These are phyloP conservation scores for Pasiphila rectangulata DNA, from an alignment of 2,888 invertebrate species.

Conservation along the genomic window DNA sequence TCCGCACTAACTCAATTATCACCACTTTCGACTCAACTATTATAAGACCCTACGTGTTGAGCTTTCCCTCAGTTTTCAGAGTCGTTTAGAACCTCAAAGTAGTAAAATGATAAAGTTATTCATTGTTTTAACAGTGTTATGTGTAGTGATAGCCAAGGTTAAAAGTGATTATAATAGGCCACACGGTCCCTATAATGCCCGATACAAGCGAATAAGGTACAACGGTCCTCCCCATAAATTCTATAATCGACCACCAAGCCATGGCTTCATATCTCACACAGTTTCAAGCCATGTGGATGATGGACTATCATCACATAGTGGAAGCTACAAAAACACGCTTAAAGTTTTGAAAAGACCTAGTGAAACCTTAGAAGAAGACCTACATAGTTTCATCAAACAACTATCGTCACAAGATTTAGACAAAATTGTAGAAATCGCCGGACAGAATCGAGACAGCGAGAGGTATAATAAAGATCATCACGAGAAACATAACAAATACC, in stretches of 20 bases:
- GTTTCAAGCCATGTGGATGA: constrained; percentile 48
- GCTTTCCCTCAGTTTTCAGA: constrained; percentile 66
- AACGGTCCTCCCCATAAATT: constrained; percentile 52
- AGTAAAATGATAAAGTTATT: constrained; percentile 29
- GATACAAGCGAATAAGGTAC: constrained; percentile 57
- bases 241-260: constrained; percentile 54
- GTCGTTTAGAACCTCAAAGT: no score
- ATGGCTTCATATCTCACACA: constrained; percentile 55
- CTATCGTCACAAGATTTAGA: constrained; percentile 67
- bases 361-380: constrained; percentile 61
- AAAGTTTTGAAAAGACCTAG: constrained; percentile 62
- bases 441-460: constrained; percentile 37
- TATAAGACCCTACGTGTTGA: constrained; percentile 55
- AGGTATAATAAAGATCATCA: constrained; percentile 28
- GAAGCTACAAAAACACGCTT: constrained; percentile 1
- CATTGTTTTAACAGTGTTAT: constrained; percentile 37
- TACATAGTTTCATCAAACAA: constrained; percentile 62
- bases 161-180: constrained; percentile 43
- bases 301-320: constrained; percentile 17
- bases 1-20: constrained; percentile 70
- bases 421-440: constrained; percentile 60
- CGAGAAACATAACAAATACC: constrained; percentile 24
- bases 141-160: constrained; percentile 41
- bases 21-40: constrained; percentile 64
- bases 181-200: not conserved